Conservation (phyloP, 2,888 invertebrate genomes). For the Drosophila fulvimacula region DNA sequence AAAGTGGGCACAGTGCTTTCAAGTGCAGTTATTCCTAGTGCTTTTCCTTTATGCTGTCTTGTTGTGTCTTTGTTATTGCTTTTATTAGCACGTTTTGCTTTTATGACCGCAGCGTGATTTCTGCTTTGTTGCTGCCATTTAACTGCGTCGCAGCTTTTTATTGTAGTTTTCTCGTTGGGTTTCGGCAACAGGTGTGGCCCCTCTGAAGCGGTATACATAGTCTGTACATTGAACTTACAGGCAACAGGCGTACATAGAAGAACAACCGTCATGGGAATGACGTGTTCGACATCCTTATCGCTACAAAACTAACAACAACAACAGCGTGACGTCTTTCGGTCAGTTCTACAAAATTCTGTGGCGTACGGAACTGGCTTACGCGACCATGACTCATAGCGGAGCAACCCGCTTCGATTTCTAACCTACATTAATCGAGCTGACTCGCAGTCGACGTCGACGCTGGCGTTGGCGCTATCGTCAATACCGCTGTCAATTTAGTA, state of each 20-base stretch:
- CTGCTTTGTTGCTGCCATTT: constrained; percentile 52
- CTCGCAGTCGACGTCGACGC: background rate
- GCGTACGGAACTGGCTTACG: constrained; percentile 8
- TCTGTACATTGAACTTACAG: constrained; percentile 70
- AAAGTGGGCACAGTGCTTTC: constrained; percentile 17
- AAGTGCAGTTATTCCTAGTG: constrained; percentile 25
- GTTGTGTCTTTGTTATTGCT: constrained; percentile 53
- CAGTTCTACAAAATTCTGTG: constrained; percentile 20
- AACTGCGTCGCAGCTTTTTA: constrained; percentile 69
- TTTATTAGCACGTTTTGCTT: constrained; percentile 75
- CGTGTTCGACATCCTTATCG: constrained; percentile 73
- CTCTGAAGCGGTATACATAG: constrained; percentile 26
- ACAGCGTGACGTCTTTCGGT: constrained; percentile 55
- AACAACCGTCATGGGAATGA: constrained; percentile 57
- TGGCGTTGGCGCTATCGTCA: constrained; percentile 4
- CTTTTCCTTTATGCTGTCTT: constrained; percentile 33
- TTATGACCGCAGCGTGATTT: constrained; percentile 77
- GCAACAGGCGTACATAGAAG: constrained; percentile 18
- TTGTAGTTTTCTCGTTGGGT: constrained; percentile 63
- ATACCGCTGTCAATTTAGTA: constrained; percentile 33
- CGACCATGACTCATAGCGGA: constrained; percentile 61
- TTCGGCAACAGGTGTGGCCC: constrained; percentile 77
- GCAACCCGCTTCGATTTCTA: constrained; percentile 56
- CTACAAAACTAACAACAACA: constrained; percentile 15
- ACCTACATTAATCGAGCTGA: constrained; percentile 53